phyloP scores from a whole-genome alignment of 2,888 invertebrate species.

The Eristalinus aeneus region DNA sequence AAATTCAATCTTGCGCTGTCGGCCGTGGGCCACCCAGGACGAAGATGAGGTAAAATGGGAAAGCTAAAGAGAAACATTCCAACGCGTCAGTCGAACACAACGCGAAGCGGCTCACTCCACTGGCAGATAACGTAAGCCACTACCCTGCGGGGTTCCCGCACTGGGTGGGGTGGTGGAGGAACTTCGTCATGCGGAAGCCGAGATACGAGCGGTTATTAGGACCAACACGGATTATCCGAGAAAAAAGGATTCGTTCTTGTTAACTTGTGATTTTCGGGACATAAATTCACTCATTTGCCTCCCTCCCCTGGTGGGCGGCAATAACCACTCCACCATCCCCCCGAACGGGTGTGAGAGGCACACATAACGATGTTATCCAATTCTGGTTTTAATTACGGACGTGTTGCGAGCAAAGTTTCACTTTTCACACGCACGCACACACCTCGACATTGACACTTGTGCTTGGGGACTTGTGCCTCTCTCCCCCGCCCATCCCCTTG shows the following conservation, averaged over 20 bases:
- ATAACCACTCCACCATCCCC: neutral
- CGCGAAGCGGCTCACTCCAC: neutral
- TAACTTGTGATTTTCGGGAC: conserved; percentile 65
- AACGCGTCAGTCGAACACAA: neutral
- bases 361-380: conserved; percentile 39
- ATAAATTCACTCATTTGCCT: conserved; percentile 56
- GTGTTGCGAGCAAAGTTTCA: conserved; percentile 56
- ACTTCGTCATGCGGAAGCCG: conserved; percentile 1
- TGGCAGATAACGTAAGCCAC: conserved; percentile 15
- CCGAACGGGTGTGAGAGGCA: neutral
- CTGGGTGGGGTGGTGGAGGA: neutral
- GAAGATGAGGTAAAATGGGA: conserved; percentile 29
- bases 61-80: conserved; percentile 53
- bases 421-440: conserved; percentile 8
- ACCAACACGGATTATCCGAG: conserved; percentile 24
- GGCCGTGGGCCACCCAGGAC: neutral
- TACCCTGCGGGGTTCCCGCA: conserved; percentile 29
- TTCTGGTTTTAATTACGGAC: conserved; percentile 66
- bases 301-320: neutral
- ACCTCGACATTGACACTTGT: conserved; percentile 48
- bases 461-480: conserved; percentile 30
- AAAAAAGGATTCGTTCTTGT: conserved; percentile 54
- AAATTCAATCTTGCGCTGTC: conserved; percentile 57
- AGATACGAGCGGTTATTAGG: conserved; percentile 20
- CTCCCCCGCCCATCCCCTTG: conserved; percentile 5